These are phyloP conservation scores for Polymixis flavicincta DNA, from an alignment of 2,888 invertebrate genomes.

Conservation along the genomic window DNA sequence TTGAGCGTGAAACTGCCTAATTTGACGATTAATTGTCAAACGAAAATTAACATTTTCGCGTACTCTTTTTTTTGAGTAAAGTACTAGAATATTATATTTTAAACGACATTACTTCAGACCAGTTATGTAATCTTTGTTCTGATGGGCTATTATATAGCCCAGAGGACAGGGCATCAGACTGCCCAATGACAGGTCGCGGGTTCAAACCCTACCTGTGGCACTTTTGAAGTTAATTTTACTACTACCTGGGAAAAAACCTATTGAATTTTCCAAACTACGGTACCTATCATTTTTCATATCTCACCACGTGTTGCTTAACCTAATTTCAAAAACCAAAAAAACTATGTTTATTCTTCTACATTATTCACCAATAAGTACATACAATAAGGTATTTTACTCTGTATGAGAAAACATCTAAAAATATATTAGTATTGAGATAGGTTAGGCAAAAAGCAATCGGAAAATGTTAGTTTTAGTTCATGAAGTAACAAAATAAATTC, in stretches of 20 bases:
- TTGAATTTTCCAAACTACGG: not conserved
- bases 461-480: no score
- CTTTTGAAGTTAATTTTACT: not conserved
- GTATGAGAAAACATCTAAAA: no score
- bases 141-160: not conserved
- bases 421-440: no score
- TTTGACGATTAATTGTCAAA: conserved; percentile 22
- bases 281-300: conserved; percentile 26
- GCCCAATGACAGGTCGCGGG: not conserved
- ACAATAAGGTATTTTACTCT: not conserved
- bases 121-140: not conserved
- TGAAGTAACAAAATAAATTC: no score
- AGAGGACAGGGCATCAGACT: not conserved
- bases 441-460: no score
- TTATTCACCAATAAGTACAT: not conserved
- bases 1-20: conserved; percentile 38
- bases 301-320: conserved; percentile 4
- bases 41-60: not conserved
- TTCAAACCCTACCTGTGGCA: not conserved
- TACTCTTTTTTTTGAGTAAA: not conserved
- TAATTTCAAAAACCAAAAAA: not conserved
- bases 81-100: not conserved
- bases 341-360: not conserved
- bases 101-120: not conserved
- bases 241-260: not conserved